Conservation (phyloP, 1,140 invertebrate genomes). For the Pachyrhynchus sulphureomaculatus region DNA sequence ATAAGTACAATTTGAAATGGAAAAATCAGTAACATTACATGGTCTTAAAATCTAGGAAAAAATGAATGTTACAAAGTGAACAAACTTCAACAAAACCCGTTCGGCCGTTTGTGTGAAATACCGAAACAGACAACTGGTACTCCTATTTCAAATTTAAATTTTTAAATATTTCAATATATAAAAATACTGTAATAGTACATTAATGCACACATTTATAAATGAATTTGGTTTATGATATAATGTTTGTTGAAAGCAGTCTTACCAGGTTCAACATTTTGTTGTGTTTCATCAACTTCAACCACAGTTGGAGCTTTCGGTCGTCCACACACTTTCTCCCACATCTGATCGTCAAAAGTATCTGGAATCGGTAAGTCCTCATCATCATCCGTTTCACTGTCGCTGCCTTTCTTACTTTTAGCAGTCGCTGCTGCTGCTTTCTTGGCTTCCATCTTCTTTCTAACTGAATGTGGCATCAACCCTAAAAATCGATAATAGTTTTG, state of each 20-base stretch:
- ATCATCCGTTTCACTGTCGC: conserved; percentile 41
- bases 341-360: conserved; percentile 48
- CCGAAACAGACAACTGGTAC: no score
- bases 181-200: no score
- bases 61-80: no score
- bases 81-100: no score
- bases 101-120: no score
- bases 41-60: no score
- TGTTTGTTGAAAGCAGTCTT: neutral
- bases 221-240: no score
- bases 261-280: conserved; percentile 9
- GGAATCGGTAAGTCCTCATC: conserved; percentile 43
- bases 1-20: no score
- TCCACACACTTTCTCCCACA: conserved; percentile 48
- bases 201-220: no score
- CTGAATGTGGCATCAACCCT: neutral
- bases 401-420: conserved; percentile 16
- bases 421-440: neutral
- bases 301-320: conserved; percentile 29
- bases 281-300: neutral
- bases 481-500: conserved; percentile 14
- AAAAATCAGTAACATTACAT: no score
- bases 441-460: conserved; percentile 13
- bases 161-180: no score
- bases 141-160: no score